A percentile compares a stretch with the other conserved stretches of the same genome.
Conservation (phyloP, 1,140 invertebrate genomes). For the Neodiprion lecontei region DNA sequence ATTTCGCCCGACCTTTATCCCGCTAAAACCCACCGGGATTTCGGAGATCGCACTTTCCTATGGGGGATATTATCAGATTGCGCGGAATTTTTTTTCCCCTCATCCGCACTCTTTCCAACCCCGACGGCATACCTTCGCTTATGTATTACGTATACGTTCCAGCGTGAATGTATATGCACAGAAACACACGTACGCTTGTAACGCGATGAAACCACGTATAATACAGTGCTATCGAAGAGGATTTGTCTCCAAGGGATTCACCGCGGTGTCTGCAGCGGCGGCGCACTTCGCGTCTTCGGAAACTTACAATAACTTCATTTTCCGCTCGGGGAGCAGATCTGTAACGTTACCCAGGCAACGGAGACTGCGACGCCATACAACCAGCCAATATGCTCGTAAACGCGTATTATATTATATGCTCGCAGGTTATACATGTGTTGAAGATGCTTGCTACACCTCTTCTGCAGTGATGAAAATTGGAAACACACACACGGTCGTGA, state of each 20-base stretch:
- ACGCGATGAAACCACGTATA: too few relatives aligned
- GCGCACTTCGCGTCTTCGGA: slow-evolving; percentile 14
- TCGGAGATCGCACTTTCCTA: slow-evolving; percentile 46
- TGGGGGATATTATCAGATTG: slow-evolving; percentile 57
- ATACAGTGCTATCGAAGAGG: too few relatives aligned
- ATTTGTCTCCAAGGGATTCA: neutral
- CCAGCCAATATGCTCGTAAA: too few relatives aligned
- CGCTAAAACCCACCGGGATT: slow-evolving; percentile 54
- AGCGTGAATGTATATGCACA: neutral
- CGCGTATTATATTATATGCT: too few relatives aligned
- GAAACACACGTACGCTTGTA: neutral
- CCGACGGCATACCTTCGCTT: neutral
- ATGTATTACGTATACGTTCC: neutral
- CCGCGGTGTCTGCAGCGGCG: slow-evolving; percentile 33
- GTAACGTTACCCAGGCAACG: too few relatives aligned
- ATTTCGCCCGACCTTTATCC: slow-evolving; percentile 43
- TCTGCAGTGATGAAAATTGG: too few relatives aligned
- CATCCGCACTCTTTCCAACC: neutral
- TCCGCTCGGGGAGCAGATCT: too few relatives aligned
- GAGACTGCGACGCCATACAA: too few relatives aligned
- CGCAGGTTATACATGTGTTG: too few relatives aligned
- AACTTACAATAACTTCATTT: too few relatives aligned
- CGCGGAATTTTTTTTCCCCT: slow-evolving; percentile 43
- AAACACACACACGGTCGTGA: too few relatives aligned
- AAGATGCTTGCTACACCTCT: too few relatives aligned